A percentile compares a stretch with the other conserved stretches of the same genome.
Evolutionary conservation across 2,797 vertebrate genomes (phyloP).

Genomic region (Meda fulgida): DNA sequence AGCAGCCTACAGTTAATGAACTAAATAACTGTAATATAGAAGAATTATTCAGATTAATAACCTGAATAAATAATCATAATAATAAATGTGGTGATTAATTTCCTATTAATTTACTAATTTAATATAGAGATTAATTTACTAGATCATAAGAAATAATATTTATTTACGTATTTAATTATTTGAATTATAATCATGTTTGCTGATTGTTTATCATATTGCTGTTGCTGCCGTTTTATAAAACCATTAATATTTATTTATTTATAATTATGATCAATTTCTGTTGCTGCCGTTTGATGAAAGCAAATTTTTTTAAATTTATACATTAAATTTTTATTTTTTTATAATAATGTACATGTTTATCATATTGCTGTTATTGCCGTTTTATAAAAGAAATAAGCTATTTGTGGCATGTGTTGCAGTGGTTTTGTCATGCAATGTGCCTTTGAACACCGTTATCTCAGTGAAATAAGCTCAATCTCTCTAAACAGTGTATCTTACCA

Average conservation of each 20-base stretch:
- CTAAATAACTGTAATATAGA: neutral
- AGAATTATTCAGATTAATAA: neutral
- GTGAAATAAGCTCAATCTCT: no score
- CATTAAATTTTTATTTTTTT: neutral
- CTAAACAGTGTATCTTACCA: no score
- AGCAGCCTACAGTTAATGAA: neutral
- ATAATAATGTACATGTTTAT: neutral
- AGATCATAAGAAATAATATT: neutral
- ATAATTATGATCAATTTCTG: neutral
- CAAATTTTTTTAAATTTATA: no score
- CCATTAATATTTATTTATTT: neutral
- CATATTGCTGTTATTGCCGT: no score
- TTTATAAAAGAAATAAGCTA: no score
- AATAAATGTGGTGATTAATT: neutral
- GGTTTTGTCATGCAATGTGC: no score
- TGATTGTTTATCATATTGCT: neutral
- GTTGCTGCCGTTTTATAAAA: neutral
- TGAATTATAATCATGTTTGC: neutral
- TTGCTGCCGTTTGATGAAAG: no score
- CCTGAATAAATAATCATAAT: neutral
- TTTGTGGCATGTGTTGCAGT: no score
- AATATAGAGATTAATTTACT: neutral
- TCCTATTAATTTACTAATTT: no score
- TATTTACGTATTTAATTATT: neutral
- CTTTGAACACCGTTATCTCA: no score